Conservation (phyloP, 1,140 invertebrate genomes). For the Aplysia californica region DNA sequence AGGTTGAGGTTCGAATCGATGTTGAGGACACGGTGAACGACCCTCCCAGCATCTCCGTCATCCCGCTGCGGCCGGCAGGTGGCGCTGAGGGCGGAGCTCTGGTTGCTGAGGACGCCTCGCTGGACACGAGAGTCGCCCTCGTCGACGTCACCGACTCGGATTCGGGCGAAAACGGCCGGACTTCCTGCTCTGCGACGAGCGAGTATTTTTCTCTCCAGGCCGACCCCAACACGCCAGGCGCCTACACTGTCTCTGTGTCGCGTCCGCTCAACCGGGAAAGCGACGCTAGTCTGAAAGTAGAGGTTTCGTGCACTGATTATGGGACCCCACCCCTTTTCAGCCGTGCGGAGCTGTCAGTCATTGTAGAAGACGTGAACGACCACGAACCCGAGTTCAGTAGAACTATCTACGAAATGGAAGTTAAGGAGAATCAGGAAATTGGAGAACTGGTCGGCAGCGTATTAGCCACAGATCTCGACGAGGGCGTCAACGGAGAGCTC, state of each 20-base stretch:
- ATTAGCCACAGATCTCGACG: slow-evolving; percentile 34
- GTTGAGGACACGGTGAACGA: slow-evolving; percentile 36
- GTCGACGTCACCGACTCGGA: slow-evolving; percentile 43
- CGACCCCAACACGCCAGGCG: slow-evolving; percentile 20
- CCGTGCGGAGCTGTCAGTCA: slow-evolving; percentile 24
- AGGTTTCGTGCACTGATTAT: slow-evolving; percentile 42
- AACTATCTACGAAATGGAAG: slow-evolving; percentile 27
- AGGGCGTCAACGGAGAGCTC: slow-evolving; percentile 70
- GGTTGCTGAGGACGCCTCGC: slow-evolving; percentile 34
- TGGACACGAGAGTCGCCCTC: slow-evolving; percentile 38
- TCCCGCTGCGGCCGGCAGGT: slow-evolving; percentile 13
- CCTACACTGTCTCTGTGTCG: slow-evolving; percentile 42
- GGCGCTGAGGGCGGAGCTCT: slow-evolving; percentile 18
- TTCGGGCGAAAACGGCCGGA: slow-evolving; percentile 40
- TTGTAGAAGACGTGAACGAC: slow-evolving; percentile 46
- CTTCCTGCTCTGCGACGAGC: slow-evolving; percentile 32
- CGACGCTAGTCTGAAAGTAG: no score
- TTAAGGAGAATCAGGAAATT: slow-evolving; percentile 35
- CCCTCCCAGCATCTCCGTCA: slow-evolving; percentile 30
- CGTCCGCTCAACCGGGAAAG: no score
- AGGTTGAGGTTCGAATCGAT: slow-evolving; percentile 33
- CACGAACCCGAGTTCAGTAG: slow-evolving; percentile 38
- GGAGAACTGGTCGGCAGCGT: slow-evolving; percentile 31
- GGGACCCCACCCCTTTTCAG: slow-evolving; percentile 33
- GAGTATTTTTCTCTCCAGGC: slow-evolving; percentile 29